Evolutionary conservation across 2,888 invertebrate species (phyloP), one percentile per base, ranked within the genome.

Genomic region (Stictocephala bisonia): DNA sequence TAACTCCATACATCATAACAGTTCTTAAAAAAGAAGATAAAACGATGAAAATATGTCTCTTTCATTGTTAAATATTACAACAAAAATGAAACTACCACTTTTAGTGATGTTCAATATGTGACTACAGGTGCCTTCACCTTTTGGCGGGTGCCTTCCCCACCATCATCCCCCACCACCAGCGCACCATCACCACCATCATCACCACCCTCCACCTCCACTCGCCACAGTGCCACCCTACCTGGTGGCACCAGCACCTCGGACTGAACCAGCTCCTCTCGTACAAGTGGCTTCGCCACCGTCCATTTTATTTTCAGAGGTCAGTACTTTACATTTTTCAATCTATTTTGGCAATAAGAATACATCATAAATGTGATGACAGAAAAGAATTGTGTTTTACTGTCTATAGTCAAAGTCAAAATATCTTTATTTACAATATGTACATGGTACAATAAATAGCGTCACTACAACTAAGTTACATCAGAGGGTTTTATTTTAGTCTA

Each of bases 201-300:
- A 15, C 74, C 77, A 48, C 35, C 58, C 40, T 18, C 67, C 71
- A 26, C 64, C 74, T 3, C 75, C 73, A 20, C 60, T 74, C 51
- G 72, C 77, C 9, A 76, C 76, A 35, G 75, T 75, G 64, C 81
- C 83, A 67, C 85, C 84, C 80, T 83, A 73, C 67, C 67, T 67
- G 40, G 74, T 71, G 24, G 27, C 74, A 20, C 74, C 75, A 50
- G 73, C 77, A 67, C 74, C 75, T 60, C 64, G 53, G 67, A 44
- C 73, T 29, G 67, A 75, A 72, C 68, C 73, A 74, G 83, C 85
- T 77, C 82, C 87, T 79, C 84, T 87, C 80, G 84, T 87, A 80
- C 85, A 87, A 84, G 84, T 84, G 80, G 83, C 76, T 31, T 69
- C 78, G n/a, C 74, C 79, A 24, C 77, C 79, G 24, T 78, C 80